These are phyloP conservation scores for Camelus bactrianus DNA, from an alignment of 2,113 vertebrate species.

Conservation along the genomic window DNA sequence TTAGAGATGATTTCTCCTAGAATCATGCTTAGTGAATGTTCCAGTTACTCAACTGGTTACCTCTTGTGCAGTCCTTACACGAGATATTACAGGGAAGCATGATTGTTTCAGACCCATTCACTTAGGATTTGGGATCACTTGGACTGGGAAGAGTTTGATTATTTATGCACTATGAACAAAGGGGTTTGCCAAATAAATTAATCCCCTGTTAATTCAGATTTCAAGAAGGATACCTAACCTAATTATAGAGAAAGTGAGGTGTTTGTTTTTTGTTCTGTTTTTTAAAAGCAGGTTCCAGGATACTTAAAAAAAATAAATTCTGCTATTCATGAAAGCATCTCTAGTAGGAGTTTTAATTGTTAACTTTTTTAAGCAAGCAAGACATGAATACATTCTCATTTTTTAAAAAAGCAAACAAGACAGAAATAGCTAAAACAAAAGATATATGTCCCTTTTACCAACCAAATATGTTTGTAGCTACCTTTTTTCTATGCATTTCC, in stretches of 20 bases:
- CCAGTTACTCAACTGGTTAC: neutral
- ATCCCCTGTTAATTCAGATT: neutral
- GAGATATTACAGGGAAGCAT: neutral
- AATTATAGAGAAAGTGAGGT: neutral
- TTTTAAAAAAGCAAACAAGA: neutral
- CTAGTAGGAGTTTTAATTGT: slow-evolving; percentile 32
- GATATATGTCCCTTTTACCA: neutral
- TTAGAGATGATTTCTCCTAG: neutral
- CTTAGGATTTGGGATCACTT: neutral
- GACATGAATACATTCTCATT: neutral
- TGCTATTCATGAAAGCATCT: neutral
- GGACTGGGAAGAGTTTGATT: neutral
- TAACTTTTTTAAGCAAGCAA: slow-evolving; percentile 41
- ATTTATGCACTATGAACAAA: neutral
- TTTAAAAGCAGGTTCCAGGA: neutral
- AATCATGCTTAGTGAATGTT: neutral
- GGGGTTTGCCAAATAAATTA: neutral
- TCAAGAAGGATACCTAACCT: neutral
- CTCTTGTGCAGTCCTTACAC: neutral
- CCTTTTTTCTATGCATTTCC: neutral
- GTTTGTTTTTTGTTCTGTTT: neutral
- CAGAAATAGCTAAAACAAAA: slow-evolving; percentile 6
- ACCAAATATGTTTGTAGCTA: neutral
- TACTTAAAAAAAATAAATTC: neutral
- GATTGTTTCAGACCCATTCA: neutral